Base-by-base conservation (phyloP, 2,797 vertebrate genomes). In the Argyrosomus regius region DNA sequence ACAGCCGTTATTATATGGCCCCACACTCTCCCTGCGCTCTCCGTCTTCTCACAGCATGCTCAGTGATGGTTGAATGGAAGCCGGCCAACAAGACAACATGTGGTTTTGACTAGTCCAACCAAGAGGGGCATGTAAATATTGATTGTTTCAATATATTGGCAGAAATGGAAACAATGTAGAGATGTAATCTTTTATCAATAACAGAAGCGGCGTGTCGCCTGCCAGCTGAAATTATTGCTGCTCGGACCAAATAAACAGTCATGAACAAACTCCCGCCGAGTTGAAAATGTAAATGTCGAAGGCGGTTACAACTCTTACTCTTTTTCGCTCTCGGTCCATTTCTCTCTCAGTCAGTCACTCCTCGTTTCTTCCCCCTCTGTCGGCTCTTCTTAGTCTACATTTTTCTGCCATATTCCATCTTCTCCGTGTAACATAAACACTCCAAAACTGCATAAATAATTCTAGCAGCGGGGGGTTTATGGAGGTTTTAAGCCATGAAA, bases 61-160 rank as follows among this genome's bases (percentile, higher is more conserved):
- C 73, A 41, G 78, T 87, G 91, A 91, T 69, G 78, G 88, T 75
- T 88, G 74, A 91, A 89, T 83, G 83, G 84, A 80, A 78, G 53
- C 45, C 8, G 48, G 78, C 84, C 90, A 87, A 56, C n/a, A 64
- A 88, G 78, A 84, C 81, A 77, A 88, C 90, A 92, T 87, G 86
- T 89, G 91, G 81, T 92, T 94, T 73, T 72, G 75, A 92, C 85
- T 92, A 86, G 80, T 80, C 86, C 31, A 24, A 78, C 86, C 88
- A 75, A 80, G 26, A 84, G 56, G 73, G 84, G 80, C 77, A 84
- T 87, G 88, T 90, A 89, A 92, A 93, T 90, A 92, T 92, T 90
- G 91, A 93, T 89, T 87, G 88, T 90, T 90, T 90, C 84, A 84
- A 72, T 87, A 85, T 87, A 89, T 89, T 86, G 89, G 84, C 83